Evolutionary conservation across 2,797 vertebrate genomes (phyloP).

Genomic region (Craterocephalus amniculus): DNA sequence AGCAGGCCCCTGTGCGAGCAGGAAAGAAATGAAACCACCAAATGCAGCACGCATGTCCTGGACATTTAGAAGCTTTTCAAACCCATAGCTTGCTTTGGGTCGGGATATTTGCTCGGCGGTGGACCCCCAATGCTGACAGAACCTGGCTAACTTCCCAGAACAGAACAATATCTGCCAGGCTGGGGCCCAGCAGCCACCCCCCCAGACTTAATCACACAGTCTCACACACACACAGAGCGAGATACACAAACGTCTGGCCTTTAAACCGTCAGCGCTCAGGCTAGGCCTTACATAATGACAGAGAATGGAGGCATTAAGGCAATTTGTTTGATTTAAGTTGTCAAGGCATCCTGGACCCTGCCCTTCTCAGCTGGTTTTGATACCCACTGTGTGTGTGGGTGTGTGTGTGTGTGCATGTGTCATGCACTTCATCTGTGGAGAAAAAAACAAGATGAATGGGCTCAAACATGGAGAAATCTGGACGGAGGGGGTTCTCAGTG

Average conservation of each 20-base stretch:
- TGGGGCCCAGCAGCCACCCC: constrained; percentile 67
- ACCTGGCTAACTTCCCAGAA: constrained; percentile 77
- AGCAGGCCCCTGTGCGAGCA: constrained; percentile 57
- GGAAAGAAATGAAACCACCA: constrained; percentile 65
- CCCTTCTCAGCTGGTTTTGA: constrained; percentile 79
- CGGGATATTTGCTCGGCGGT: constrained; percentile 58
- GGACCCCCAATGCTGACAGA: constrained; percentile 69
- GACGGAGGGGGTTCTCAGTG: constrained; percentile 16
- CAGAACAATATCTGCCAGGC: constrained; percentile 80
- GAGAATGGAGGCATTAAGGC: constrained; percentile 83
- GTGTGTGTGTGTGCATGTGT: constrained; percentile 22
- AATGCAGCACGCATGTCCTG: constrained; percentile 57
- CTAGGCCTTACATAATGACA: constrained; percentile 80
- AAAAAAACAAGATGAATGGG: constrained; percentile 47
- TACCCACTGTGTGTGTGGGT: constrained; percentile 46
- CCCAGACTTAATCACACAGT: constrained; percentile 30
- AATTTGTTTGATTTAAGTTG: constrained; percentile 85
- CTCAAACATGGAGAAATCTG: constrained; percentile 35
- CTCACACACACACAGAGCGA: constrained; percentile 15
- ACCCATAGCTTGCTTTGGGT: constrained; percentile 39
- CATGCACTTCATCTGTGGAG: constrained; percentile 29
- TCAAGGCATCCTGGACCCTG: constrained; percentile 74
- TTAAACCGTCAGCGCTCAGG: constrained; percentile 75
- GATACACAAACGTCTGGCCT: constrained; percentile 66
- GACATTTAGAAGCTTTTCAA: constrained; percentile 68